These are phyloP conservation scores for Philotrypesis tridentata DNA, from an alignment of 1,140 invertebrate species.

Conservation along the genomic window DNA sequence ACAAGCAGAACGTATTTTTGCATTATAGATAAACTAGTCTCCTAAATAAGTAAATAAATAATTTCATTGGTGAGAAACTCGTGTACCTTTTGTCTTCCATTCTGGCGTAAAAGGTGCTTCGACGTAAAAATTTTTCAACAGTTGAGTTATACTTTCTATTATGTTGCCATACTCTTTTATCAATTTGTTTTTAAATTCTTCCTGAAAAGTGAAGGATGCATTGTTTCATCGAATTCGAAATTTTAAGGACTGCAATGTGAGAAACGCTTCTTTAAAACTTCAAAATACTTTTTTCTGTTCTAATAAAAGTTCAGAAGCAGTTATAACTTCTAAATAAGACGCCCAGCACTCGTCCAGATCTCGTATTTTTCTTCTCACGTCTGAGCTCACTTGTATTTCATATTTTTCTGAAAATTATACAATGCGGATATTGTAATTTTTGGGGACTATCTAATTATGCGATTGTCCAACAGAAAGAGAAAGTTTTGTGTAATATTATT, in stretches of 20 bases:
- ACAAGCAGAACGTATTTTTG: constrained; percentile 37
- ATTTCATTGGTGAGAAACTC: neutral
- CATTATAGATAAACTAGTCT: neutral
- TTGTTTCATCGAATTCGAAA: constrained; percentile 31
- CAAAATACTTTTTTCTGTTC: constrained; percentile 78
- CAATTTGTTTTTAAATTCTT: constrained; percentile 81
- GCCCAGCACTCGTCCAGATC: constrained; percentile 79
- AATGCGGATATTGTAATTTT: no score
- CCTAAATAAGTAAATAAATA: neutral
- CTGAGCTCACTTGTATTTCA: constrained; percentile 75
- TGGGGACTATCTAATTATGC: no score
- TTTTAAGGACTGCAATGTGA: neutral
- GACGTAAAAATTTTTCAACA: constrained; percentile 79
- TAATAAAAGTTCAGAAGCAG: constrained; percentile 79
- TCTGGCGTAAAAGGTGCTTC: constrained; percentile 78
- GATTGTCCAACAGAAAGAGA: no score
- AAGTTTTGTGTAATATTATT: no score
- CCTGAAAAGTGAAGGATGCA: constrained; percentile 62
- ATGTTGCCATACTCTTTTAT: constrained; percentile 79
- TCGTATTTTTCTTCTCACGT: constrained; percentile 76
- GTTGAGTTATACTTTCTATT: constrained; percentile 76
- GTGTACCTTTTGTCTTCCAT: constrained; percentile 72
- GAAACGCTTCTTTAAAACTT: neutral
- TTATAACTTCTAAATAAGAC: constrained; percentile 78
- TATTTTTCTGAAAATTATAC: constrained; percentile 76